These are phyloP conservation scores for Caenorhabditis sulstoni DNA, from an alignment of 2,888 invertebrate genomes.

Conservation along the genomic window DNA sequence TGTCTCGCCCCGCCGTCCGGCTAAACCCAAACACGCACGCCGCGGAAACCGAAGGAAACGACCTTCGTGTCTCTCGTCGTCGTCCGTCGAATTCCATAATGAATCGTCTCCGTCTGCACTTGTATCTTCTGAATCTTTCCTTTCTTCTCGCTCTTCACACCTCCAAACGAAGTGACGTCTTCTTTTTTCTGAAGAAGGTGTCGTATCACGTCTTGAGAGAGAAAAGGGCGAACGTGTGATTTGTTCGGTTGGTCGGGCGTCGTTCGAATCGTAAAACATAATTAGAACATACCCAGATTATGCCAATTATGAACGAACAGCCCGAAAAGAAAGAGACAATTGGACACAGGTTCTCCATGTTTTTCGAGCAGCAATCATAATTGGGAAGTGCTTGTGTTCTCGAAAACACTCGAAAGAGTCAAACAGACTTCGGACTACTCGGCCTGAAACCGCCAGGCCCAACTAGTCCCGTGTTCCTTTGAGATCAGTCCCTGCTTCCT, in stretches of 20 bases:
- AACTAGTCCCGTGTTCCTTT: no score
- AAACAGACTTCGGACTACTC: no score
- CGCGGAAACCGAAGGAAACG: slow-evolving; percentile 22
- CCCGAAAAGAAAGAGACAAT: background rate
- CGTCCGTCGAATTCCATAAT: slow-evolving; percentile 4
- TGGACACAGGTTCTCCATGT: background rate
- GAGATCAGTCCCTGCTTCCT: no score
- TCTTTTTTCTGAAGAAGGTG: background rate
- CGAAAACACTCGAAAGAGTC: background rate
- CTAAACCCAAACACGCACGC: slow-evolving; percentile 15
- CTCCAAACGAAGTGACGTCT: background rate
- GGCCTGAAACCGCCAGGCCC: no score
- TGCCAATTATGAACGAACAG: slow-evolving; percentile 10
- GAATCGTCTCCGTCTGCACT: slow-evolving; percentile 7
- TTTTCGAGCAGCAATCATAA: slow-evolving; percentile 20
- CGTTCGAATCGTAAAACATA: slow-evolving; percentile 25
- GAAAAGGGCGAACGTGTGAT: slow-evolving; percentile 3
- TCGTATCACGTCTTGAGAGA: background rate
- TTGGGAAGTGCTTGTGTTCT: background rate
- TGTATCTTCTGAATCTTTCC: background rate
- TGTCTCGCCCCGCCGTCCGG: slow-evolving; percentile 15
- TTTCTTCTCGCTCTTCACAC: background rate
- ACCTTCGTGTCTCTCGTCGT: slow-evolving; percentile 35
- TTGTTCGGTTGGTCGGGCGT: slow-evolving; percentile 2
- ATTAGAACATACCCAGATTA: slow-evolving; percentile 31